Evolutionary conservation across 2,113 vertebrate genomes (phyloP), one percentile per base, ranked within the genome.

Genomic region (Ochotona curzoniae): DNA sequence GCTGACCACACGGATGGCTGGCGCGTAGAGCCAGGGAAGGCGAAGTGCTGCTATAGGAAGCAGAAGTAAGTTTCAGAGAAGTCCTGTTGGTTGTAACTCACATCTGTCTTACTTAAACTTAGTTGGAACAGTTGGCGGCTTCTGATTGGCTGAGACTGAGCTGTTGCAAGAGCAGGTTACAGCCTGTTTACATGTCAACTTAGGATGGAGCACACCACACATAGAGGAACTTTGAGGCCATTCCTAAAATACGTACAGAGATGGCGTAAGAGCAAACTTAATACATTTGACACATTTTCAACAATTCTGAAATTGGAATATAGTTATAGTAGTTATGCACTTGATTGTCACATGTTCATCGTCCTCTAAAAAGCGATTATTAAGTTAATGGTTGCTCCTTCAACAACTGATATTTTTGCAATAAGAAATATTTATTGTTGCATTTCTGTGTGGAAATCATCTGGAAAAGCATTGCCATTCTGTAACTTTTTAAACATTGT

Each of bases 331-430:
- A 18, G 28, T 11, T 74, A 14, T 75, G 14, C 82, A n/a, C 88
- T 63, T 76, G 75, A 90, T 75, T 69, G 15, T 49, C 78, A 25
- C 28, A 7, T 63, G 12, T 84, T 82, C 81, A 10, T 67, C 82
- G 76, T 61, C 47, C 44, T 81, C 32, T 60, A 38, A 79, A 83
- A 73, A 79, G 13, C 4, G 18, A 21, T 85, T 91, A 82, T 64
- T 73, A 75, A 93, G 54, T 75, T 76, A 86, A 32, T 47, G 57
- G 11, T 74, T 13, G 30, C 23, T 73, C 21, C 63, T 90, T 74
- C n/a, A 85, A 23, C 30, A 38, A 38, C 49, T 67, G 20, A 60
- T 81, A 49, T 91, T 51, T 93, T 92, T 63, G 21, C 87, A 76
- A 71, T 78, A 88, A 76, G 67, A 54, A 76, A 84, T 57, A 84